Evolutionary conservation across 1,140 invertebrate species (phyloP).

Genomic region (Homarus americanus): DNA sequence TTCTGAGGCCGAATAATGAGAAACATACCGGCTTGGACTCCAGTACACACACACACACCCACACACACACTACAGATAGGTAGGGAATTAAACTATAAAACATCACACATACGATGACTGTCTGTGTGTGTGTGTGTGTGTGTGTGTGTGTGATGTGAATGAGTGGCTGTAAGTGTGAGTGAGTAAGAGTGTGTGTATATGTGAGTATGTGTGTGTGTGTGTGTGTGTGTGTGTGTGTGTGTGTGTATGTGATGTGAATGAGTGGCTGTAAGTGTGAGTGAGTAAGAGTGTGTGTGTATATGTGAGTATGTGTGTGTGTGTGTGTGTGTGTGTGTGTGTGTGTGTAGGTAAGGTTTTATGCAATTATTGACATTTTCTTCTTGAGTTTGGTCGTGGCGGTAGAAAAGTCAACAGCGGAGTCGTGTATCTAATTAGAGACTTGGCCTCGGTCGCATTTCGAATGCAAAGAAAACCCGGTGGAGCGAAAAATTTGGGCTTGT

Average conservation of each 20-base stretch:
- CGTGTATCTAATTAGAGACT: conserved; percentile 68
- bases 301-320: too few species aligned
- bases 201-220: conserved; percentile 20
- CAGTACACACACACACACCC: too few species aligned
- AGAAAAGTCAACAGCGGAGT: conserved; percentile 66
- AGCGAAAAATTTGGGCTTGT: conserved; percentile 69
- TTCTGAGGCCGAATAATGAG: conserved; percentile 20
- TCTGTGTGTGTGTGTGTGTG: too few species aligned
- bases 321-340: background rate
- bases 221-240: conserved; percentile 2
- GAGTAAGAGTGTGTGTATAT: too few species aligned
- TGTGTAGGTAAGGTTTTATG: conserved; percentile 59
- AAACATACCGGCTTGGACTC: too few species aligned
- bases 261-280: background rate
- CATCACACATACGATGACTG: background rate
- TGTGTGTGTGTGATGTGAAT: too few species aligned
- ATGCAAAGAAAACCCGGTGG: conserved; percentile 69
- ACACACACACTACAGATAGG: background rate
- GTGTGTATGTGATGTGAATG: conserved; percentile 8
- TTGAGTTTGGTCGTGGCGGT: conserved; percentile 61
- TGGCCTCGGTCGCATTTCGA: conserved; percentile 59
- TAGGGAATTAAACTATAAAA: background rate
- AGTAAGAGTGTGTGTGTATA: background rate
- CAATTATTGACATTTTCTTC: conserved; percentile 70
- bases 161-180: too few species aligned